A percentile compares a stretch with the other conserved stretches of the same genome.
Evolutionary conservation across 2,113 vertebrate species (phyloP).

Genomic region (Scopus umbretta): DNA sequence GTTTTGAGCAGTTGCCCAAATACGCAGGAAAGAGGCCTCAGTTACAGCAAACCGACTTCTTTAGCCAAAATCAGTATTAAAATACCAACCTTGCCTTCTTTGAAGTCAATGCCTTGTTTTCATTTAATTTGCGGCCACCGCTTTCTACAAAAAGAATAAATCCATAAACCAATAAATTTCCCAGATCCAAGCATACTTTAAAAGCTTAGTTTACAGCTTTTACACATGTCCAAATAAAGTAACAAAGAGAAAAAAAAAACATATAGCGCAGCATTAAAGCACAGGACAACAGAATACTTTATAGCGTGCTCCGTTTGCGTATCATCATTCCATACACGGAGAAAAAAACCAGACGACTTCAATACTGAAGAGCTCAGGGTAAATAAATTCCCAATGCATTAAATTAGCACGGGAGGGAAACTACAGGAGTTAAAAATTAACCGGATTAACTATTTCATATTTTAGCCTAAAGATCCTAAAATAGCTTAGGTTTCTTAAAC

Average conservation of each 20-base stretch:
- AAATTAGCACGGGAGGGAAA: background rate
- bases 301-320: accelerated
- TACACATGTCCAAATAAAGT: background rate
- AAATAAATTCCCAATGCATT: background rate
- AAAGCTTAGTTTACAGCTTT: background rate
- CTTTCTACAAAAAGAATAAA: slow-evolving; percentile 79
- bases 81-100: slow-evolving; percentile 91
- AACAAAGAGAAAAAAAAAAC: background rate
- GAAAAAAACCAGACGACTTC: background rate
- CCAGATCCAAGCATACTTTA: background rate
- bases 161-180: background rate
- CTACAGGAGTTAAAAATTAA: background rate
- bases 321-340: accelerated
- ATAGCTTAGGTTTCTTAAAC: background rate
- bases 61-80: background rate
- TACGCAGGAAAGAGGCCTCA: background rate
- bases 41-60: background rate
- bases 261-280: background rate
- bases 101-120: slow-evolving; percentile 94
- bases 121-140: slow-evolving; percentile 92
- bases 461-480: accelerated
- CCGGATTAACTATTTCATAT: background rate
- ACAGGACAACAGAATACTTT: background rate
- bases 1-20: background rate
- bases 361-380: background rate